phyloP scores from a whole-genome alignment of 2,888 invertebrate species.

The Periphyllus acericola region DNA sequence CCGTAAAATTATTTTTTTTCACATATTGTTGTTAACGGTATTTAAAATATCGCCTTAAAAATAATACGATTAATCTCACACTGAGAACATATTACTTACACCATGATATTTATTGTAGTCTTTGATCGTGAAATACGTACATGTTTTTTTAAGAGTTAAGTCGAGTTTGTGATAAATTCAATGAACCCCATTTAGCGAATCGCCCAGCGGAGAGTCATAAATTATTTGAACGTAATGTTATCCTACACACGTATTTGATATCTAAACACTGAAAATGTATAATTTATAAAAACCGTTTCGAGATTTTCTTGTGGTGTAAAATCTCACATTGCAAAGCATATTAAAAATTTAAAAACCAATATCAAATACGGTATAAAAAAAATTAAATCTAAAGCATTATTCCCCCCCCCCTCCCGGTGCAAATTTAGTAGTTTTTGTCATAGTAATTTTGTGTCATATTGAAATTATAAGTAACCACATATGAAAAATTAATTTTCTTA shows the following conservation, averaged over 20 bases:
- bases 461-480: too few relatives aligned
- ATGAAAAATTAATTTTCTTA: too few relatives aligned
- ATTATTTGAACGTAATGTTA: constrained; percentile 20
- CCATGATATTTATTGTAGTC: neutral
- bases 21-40: neutral
- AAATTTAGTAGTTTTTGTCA: too few relatives aligned
- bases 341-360: too few relatives aligned
- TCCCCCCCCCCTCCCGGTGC: too few relatives aligned
- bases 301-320: neutral
- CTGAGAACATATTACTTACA: neutral
- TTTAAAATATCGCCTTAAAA: neutral
- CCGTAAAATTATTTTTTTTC: too few relatives aligned
- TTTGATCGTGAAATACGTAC: neutral
- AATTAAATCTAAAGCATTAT: too few relatives aligned
- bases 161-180: constrained; percentile 1
- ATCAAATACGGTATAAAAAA: too few relatives aligned
- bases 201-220: neutral
- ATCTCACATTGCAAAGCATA: neutral
- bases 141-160: neutral
- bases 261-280: constrained; percentile 3
- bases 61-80: neutral
- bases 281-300: neutral
- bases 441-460: too few relatives aligned
- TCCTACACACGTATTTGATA: constrained; percentile 11
- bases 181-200: constrained; percentile 25